phyloP scores from a whole-genome alignment of 92 coral and sea anemone genomes.

The Phymanthus crucifer region DNA sequence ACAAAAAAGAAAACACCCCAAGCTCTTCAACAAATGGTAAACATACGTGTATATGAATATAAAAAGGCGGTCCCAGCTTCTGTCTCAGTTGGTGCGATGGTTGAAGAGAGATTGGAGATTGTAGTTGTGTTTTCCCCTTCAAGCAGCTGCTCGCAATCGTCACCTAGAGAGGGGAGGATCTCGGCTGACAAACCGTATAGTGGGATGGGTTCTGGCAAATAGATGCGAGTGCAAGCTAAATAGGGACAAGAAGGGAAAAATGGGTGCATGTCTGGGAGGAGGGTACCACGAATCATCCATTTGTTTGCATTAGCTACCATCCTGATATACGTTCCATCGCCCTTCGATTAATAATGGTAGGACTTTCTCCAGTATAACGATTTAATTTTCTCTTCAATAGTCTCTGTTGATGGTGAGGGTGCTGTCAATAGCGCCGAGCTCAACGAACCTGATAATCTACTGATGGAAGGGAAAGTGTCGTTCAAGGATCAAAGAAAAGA shows the following conservation, averaged over 20 bases:
- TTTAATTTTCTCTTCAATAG: neutral
- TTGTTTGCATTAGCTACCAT: neutral
- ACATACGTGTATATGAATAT: neutral
- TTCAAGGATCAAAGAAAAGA: slow-evolving; percentile 20
- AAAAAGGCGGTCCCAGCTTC: neutral
- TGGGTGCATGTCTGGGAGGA: neutral
- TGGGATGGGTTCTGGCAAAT: neutral
- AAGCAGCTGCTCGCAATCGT: neutral
- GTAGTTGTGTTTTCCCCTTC: neutral
- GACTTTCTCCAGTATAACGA: neutral
- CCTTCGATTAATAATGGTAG: neutral
- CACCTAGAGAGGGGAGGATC: too few relatives aligned
- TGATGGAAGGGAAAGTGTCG: slow-evolving; percentile 6
- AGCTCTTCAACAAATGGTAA: neutral
- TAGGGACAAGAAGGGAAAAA: neutral
- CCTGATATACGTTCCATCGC: neutral
- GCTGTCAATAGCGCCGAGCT: neutral
- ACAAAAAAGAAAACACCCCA: neutral
- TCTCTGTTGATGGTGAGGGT: neutral
- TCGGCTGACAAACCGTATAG: too few relatives aligned
- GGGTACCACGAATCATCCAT: neutral
- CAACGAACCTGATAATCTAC: neutral
- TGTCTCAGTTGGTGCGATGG: neutral
- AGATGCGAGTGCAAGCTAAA: neutral
- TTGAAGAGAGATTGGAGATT: neutral